Evolutionary conservation across 2,113 vertebrate genomes (phyloP).

Genomic region (Ciconia stormi): DNA sequence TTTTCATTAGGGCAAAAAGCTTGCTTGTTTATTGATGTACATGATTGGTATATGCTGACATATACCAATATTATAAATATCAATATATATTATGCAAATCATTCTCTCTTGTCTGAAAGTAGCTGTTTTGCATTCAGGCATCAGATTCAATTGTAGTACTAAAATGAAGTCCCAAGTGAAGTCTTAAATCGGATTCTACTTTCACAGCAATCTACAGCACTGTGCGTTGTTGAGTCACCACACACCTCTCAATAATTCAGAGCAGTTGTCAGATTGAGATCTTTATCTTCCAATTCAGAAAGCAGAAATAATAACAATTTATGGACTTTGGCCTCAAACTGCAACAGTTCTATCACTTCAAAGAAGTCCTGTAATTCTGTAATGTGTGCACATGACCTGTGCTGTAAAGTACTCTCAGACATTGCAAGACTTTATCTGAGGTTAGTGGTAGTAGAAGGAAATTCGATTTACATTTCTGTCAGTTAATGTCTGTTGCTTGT

Average conservation of each 20-base stretch:
- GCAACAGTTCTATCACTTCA: not conserved
- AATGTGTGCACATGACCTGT: not conserved
- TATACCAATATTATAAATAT: not conserved
- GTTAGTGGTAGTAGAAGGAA: not conserved
- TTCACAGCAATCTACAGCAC: not conserved
- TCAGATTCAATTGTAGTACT: constrained; percentile 11
- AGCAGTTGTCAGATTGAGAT: not conserved
- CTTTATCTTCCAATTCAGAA: constrained; percentile 1
- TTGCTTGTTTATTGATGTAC: not conserved
- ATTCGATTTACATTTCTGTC: not conserved
- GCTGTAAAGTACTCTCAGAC: not conserved
- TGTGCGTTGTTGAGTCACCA: not conserved
- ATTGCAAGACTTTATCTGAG: not conserved
- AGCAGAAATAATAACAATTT: not conserved
- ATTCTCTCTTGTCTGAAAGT: not conserved
- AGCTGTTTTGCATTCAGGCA: constrained; percentile 2
- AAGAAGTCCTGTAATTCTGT: not conserved
- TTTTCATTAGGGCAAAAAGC: not conserved
- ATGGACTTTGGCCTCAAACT: not conserved
- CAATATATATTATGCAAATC: not conserved
- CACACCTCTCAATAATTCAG: not conserved
- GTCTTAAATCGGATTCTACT: not conserved
- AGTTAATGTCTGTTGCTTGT: not conserved
- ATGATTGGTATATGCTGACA: not conserved
- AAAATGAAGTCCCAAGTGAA: constrained; percentile 1